Evolutionary conservation across 30 jellyfish, hydroid and myxozoan species (phyloP).

Genomic region (Cassiopea xamachana): DNA sequence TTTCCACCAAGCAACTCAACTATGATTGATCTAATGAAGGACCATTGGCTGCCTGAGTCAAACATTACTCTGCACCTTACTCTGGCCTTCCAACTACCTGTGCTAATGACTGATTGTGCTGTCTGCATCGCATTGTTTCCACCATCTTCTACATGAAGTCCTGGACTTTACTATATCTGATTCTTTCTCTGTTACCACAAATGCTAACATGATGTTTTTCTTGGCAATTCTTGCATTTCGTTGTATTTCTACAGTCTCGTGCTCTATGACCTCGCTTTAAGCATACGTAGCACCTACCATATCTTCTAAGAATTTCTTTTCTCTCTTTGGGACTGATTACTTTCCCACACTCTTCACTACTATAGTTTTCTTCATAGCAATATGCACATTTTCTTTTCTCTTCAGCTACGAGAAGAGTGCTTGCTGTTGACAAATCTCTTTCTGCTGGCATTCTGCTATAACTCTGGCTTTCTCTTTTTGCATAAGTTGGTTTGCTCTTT

Average conservation of each 20-base stretch:
- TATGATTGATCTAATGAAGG: conserved; percentile 12
- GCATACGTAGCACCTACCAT: conserved; percentile 35
- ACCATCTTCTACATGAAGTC: conserved; percentile 49
- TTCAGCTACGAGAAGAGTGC: neutral
- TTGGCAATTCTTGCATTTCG: neutral
- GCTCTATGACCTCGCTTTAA: conserved; percentile 33
- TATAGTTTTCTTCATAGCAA: conserved; percentile 9
- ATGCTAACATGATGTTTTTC: conserved; percentile 28
- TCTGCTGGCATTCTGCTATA: neutral
- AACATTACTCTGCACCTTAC: conserved; percentile 51
- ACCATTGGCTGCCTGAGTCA: conserved; percentile 36
- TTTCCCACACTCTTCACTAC: conserved; percentile 29
- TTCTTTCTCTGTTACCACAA: conserved; percentile 22
- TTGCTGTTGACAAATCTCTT: neutral
- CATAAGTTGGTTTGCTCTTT: conserved; percentile 15
- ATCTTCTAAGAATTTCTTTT: conserved; percentile 18
- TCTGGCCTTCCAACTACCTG: neutral
- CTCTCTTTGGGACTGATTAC: conserved; percentile 20
- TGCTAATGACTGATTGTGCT: conserved; percentile 29
- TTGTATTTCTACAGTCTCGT: conserved; percentile 31
- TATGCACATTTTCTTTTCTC: conserved; percentile 2
- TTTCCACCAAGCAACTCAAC: conserved; percentile 5
- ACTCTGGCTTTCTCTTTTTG: neutral
- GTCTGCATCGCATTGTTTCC: conserved; percentile 56
- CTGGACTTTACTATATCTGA: conserved; percentile 22